Base-by-base conservation (phyloP, 2,113 vertebrate genomes). In the Pituophis catenifer region DNA sequence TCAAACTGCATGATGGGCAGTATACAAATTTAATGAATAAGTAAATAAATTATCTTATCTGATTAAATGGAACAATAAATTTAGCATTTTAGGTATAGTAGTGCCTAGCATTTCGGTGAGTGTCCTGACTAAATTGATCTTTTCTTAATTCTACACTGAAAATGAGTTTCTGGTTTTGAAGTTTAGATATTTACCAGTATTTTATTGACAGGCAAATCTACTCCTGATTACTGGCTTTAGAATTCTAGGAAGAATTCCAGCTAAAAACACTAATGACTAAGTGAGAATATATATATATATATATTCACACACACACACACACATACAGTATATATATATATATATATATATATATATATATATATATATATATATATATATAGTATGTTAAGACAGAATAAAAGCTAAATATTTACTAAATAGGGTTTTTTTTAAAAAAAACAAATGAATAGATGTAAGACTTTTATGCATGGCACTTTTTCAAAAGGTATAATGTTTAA, bases 391-490 rank as follows among this genome's bases (percentile, higher is more conserved):
- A 57, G 13, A 44, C 26, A 23, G 19, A 91, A 85, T 90, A 91
- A 92, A 95, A 89, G 75, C n/a, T 93, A 33, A 93, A 55, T 86
- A 24, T 48, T 86, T 94, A 62, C 91, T 86, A 93, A 44, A 93
- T 6, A 59, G 65, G 15, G 7, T 12, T 7, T 19, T 54, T 70
- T 92, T 62, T 1, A 62, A 62, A 53, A 52, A 38, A 48, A 54
- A 54, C 5, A 17, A 38, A 57, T 15, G 29, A 57, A 57, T 26
- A 90, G 17, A 86, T 17, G n/a, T 62, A 29, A 91, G 13, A 19
- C 29, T 85, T 88, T 2, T 12, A 62, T 62, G 75, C 17, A 3
- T 81, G 33, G 55, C 52, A 94, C 95, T 94, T 95, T 96, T 89
- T 48, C 33, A 89, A 58, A 48, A 89, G 38, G 19, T 91, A 93